Evolutionary conservation across 2,888 invertebrate species (phyloP).

Genomic region (Campopleginae sp.): DNA sequence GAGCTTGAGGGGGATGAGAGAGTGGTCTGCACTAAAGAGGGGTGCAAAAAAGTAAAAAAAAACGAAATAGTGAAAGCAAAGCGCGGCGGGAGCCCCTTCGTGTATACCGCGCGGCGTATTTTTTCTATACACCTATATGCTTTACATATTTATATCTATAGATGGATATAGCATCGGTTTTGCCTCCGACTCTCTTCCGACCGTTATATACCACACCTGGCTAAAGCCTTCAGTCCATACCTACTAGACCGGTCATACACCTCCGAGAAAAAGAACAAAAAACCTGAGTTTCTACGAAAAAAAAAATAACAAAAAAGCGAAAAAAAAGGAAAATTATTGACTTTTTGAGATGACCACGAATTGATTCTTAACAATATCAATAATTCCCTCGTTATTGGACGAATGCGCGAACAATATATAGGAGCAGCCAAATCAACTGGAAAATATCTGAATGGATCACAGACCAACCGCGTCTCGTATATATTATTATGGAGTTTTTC

Average conservation of each 20-base stretch:
- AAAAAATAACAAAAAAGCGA: neutral
- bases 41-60: conserved; percentile 30
- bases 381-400: conserved; percentile 13
- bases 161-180: conserved; percentile 13
- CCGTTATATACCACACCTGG: conserved; percentile 41
- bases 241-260: conserved; percentile 53
- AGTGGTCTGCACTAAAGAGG: conserved; percentile 51
- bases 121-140: neutral
- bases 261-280: conserved; percentile 25
- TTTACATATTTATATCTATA: conserved; percentile 1
- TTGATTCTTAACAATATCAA: conserved; percentile 48
- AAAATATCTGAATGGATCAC: neutral
- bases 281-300: neutral
- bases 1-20: conserved; percentile 32
- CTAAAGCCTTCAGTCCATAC: conserved; percentile 31
- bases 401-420: neutral
- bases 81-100: conserved; percentile 3
- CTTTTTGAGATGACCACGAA: conserved; percentile 14
- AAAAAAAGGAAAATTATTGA: conserved; percentile 19
- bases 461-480: neutral
- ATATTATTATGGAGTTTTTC: neutral
- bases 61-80: conserved; percentile 29
- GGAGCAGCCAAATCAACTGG: neutral
- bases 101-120: neutral
- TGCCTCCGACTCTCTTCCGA: conserved; percentile 34